Evolutionary conservation across 2,113 vertebrate species (phyloP), one percentile per base, ranked within the genome.

Genomic region (Gallinago undulata): DNA sequence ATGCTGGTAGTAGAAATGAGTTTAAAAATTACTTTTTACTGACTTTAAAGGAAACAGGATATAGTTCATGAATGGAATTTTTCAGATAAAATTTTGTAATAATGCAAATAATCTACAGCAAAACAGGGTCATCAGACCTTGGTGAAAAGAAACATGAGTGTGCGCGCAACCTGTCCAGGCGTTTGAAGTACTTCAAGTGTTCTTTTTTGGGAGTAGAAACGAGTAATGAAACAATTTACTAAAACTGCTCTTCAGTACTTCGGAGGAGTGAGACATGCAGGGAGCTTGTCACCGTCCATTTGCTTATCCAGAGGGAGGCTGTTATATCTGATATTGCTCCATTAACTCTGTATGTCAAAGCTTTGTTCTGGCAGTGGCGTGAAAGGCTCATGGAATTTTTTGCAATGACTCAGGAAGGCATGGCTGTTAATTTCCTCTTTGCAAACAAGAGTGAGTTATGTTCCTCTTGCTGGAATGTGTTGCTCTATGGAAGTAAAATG

Each of bases 391-490:
- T 31, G 60, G 66, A 78, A 16, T 63, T 62, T n/a, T 45, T 78
- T 74, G 35, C 78, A 47, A 6, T 70, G 73, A 43, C 55, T 90
- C 21, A 23, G 83, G 81, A 73, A 91, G 69, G 53, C 50, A 57
- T 27, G 56, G 80, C 37, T 51, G 10, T 75, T 77, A 19, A 48
- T 33, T 92, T 70, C 11, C 39, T 75, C n/a, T 75, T 16, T 66
- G 64, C 89, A 86, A 63, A 76, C 48, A 85, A 62, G 39, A 66
- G 48, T 27, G 25, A 45, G 24, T 85, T 93, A 25, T 37, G 30
- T 57, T 88, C 81, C 76, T 77, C 19, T 21, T 83, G 56, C 51
- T 86, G 91, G 91, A 94, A 89, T 93, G 86, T 23, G 11, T 4
- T 30, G 15, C 57, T 41, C 53, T 51, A 0, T 91, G 80, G 80